Evolutionary conservation across 2,797 vertebrate genomes (phyloP).

Genomic region (Sebastes miniatus): DNA sequence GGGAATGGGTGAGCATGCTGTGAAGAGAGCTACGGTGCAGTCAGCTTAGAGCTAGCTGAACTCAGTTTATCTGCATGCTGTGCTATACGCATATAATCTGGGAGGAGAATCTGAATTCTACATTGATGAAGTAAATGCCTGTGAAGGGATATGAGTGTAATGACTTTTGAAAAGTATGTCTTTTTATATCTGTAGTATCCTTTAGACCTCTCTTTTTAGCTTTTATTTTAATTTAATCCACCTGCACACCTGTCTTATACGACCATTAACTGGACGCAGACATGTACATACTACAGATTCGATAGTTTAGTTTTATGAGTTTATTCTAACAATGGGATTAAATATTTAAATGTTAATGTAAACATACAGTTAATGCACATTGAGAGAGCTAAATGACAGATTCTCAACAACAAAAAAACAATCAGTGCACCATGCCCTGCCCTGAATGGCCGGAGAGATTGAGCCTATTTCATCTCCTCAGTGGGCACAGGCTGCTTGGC

Average conservation of each 20-base stretch:
- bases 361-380: no score
- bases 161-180: neutral
- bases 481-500: slow-evolving; percentile 87
- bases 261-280: neutral
- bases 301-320: neutral
- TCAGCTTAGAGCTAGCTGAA: slow-evolving; percentile 26
- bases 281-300: neutral
- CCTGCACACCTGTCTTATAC: neutral
- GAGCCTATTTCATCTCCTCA: slow-evolving; percentile 62
- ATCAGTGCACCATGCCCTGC: slow-evolving; percentile 41
- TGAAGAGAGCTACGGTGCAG: slow-evolving; percentile 39
- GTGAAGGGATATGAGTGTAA: slow-evolving; percentile 2
- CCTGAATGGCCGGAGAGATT: slow-evolving; percentile 42
- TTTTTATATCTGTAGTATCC: neutral
- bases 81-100: neutral
- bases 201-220: neutral
- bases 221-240: neutral
- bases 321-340: no score
- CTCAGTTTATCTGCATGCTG: slow-evolving; percentile 40
- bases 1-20: slow-evolving; percentile 24
- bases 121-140: neutral
- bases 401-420: slow-evolving; percentile 15
- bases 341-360: no score
- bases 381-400: no score
- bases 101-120: neutral